Evolutionary conservation across 2,888 invertebrate species (phyloP).

Genomic region (Megastigmus dorsalis): DNA sequence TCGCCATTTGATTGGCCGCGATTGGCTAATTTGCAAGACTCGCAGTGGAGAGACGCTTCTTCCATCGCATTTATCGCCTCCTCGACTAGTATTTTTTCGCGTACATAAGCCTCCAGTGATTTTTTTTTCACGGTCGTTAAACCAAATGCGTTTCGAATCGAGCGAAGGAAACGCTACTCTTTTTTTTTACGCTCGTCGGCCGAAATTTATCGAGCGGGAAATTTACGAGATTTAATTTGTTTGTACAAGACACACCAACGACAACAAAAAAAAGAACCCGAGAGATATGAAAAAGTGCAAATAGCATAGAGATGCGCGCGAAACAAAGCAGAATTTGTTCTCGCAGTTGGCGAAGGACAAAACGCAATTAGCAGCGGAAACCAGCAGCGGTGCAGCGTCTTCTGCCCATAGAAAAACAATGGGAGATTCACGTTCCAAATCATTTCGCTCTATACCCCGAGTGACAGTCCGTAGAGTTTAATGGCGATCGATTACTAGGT

Average conservation of each 20-base stretch:
- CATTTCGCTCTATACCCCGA: conserved; percentile 29
- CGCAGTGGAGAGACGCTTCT: conserved; percentile 29
- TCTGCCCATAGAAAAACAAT: conserved; percentile 35
- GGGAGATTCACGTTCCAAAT: conserved; percentile 33
- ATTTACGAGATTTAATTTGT: too few relatives aligned
- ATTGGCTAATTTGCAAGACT: conserved; percentile 52
- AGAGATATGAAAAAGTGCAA: too few relatives aligned
- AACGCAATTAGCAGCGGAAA: too few relatives aligned
- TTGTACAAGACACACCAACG: too few relatives aligned
- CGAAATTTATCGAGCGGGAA: too few relatives aligned
- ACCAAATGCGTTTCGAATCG: conserved; percentile 3
- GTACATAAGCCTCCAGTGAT: not conserved
- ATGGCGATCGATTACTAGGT: conserved; percentile 28
- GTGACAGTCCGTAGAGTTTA: not conserved
- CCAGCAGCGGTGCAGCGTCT: too few relatives aligned
- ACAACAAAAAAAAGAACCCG: too few relatives aligned
- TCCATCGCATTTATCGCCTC: not conserved
- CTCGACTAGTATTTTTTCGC: too few relatives aligned
- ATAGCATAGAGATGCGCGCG: too few relatives aligned
- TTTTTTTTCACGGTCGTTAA: not conserved
- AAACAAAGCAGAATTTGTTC: too few relatives aligned
- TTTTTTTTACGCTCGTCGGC: not conserved
- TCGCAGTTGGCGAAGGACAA: too few relatives aligned
- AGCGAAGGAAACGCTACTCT: not conserved
- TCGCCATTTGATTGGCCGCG: conserved; percentile 51